phyloP scores from a whole-genome alignment of 2,888 invertebrate genomes.

The Heliconius sara region DNA sequence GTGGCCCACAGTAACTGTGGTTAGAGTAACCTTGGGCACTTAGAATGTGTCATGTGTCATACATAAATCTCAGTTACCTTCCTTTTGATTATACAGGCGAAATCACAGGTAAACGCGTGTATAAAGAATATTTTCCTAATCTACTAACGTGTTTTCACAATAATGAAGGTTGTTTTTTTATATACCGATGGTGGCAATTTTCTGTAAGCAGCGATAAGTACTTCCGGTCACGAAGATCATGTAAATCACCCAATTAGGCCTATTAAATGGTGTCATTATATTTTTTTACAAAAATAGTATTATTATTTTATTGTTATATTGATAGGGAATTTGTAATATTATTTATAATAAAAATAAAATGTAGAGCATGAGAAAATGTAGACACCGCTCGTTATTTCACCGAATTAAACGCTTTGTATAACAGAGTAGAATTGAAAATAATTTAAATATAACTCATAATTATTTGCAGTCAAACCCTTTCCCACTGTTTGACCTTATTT shows the following conservation, averaged over 20 bases:
- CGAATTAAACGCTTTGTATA: neutral
- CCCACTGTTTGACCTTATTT: too few relatives aligned
- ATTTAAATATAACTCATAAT: neutral
- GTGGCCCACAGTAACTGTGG: too few relatives aligned
- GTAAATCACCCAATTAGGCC: constrained; percentile 10
- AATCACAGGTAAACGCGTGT: neutral
- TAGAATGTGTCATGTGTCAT: neutral
- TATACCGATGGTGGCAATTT: neutral
- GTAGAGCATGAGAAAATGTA: too few relatives aligned
- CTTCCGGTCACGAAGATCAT: constrained; percentile 26
- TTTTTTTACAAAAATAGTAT: neutral
- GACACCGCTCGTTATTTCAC: too few relatives aligned
- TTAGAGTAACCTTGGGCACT: too few relatives aligned
- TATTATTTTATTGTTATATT: too few relatives aligned
- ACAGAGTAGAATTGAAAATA: neutral
- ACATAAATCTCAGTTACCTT: neutral
- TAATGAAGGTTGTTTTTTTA: neutral
- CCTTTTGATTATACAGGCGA: neutral
- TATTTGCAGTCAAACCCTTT: too few relatives aligned
- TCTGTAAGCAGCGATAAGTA: constrained; percentile 12
- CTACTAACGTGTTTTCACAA: neutral
- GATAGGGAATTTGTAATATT: too few relatives aligned
- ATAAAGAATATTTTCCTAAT: neutral
- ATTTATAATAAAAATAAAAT: too few relatives aligned
- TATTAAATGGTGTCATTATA: neutral